Evolutionary conservation across 2,888 invertebrate species (phyloP).

Genomic region (Salpingus planirostris): DNA sequence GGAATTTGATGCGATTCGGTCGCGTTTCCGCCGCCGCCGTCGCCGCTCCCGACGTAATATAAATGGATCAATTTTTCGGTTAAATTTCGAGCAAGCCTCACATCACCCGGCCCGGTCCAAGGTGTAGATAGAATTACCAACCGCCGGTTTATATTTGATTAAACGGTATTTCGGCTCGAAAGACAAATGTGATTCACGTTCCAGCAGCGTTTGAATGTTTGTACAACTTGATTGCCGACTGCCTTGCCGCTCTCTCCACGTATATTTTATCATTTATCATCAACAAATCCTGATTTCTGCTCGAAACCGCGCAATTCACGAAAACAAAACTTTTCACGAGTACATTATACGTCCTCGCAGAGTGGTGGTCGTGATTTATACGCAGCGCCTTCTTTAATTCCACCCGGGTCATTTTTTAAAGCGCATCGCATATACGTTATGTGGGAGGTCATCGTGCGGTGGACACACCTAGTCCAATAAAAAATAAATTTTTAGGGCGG

Average conservation of each 20-base stretch:
- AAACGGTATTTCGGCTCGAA: slow-evolving; percentile 12
- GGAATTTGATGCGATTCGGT: no score
- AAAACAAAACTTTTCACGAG: no score
- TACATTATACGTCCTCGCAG: no score
- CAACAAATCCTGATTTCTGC: slow-evolving; percentile 9
- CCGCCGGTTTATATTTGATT: slow-evolving; percentile 14
- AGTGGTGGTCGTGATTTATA: slow-evolving; percentile 9
- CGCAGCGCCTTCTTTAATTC: slow-evolving; percentile 8
- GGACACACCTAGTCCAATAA: slow-evolving; percentile 19
- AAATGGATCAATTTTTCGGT: no score
- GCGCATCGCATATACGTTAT: slow-evolving; percentile 14
- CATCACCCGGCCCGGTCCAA: no score
- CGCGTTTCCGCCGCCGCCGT: no score
- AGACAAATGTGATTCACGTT: slow-evolving; percentile 15
- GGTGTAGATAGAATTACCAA: no score
- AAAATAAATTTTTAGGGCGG: slow-evolving; percentile 18
- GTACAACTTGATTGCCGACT: slow-evolving; percentile 14
- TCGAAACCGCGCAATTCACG: no score
- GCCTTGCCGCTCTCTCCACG: slow-evolving; percentile 10
- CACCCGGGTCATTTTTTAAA: slow-evolving; percentile 12
- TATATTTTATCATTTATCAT: slow-evolving; percentile 15
- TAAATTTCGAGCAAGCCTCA: no score
- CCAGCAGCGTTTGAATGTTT: slow-evolving; percentile 12
- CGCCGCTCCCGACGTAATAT: no score
- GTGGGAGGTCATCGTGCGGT: slow-evolving; percentile 9